Evolutionary conservation across 1,140 invertebrate genomes (phyloP), one percentile per base, ranked within the genome.

Genomic region (Drosophila nasuta): DNA sequence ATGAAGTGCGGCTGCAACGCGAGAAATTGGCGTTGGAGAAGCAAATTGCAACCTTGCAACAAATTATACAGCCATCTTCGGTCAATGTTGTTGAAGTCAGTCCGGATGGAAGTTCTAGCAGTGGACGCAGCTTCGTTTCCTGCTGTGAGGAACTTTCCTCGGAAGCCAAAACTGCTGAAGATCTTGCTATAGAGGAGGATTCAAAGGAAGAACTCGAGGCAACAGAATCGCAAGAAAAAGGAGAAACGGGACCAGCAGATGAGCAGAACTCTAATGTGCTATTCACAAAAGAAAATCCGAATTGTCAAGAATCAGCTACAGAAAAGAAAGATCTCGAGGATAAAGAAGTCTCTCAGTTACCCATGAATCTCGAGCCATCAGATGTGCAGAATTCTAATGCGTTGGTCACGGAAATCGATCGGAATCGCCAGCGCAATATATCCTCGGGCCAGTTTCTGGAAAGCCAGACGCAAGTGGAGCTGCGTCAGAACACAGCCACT

Each of bases 321-420:
- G 49, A 52, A n/a, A 25, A 49, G 6, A 54, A 13, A 15, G 28
- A 54, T 13, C n/a, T 41, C 38, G 30, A 33, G 6, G 7, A 7
- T 38, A 10, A 7, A 43, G n/a, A 43, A 43, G 5, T 25, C 20
- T 25, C 20, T 25, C 20, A 25, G 20, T 25, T 25, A 25, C 20
- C 20, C 3, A 25, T 3, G 41, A 43, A 13, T n/a, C n/a, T 13
- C 41, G n/a, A 43, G n/a, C 1, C 13, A 13, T 75, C 76, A 1
- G 77, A 91, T 63, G 54, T 76, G 25, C 8, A 74, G 0, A 87
- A 91, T 46, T 81, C 63, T 0, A 86, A 80, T 54, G 75, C 67
- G 17, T 25, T 54, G 8, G 30, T 30, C 3, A 45, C 33, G 3
- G 73, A 77, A n/a, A 41, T 66, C 15, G 41, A 38, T 5, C 65